Base-by-base conservation (phyloP, 2,113 vertebrate species). In the Naja naja region DNA sequence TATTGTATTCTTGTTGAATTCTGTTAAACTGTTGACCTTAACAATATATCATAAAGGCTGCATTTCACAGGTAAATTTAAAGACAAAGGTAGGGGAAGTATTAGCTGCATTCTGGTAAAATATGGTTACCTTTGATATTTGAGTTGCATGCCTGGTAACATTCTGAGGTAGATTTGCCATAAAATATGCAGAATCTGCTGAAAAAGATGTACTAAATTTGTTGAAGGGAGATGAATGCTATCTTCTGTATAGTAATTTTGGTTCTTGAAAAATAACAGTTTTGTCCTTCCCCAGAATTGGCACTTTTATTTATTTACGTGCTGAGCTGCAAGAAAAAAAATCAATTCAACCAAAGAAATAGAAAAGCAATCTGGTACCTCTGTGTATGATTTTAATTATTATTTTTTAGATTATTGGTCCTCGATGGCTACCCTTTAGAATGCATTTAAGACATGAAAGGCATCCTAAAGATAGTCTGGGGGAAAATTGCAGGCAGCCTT, bases 381-480 rank as follows among this genome's bases (percentile, higher is more conserved):
- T 14, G 23, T 88, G 94, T 56, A 45, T 94, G 92, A 60, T 91
- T 56, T 25, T 90, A 14, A 56, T 93, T 87, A 93, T 74, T n/a
- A n/a, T 53, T 20, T 94, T 69, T 0, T 0, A 8, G 69, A 92
- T 92, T 94, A 96, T 43, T 7, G 43, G 69, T 54, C 8, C 22
- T 87, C 23, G 4, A 52, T 18, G 30, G 39, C 56, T 88, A 11
- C 53, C 74, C 56, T 18, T 56, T 22, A 22, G 10, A 30, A 47
- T 30, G 45, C 9, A n/a, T 45, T 86, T 85, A 87, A 60, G 91
- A 25, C 34, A 53, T 27, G 34, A 87, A 56, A 91, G 53, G n/a
- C 34, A 47, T 14, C 27, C 47, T 39, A 16, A 25, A 25, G 30
- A 49, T 91, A 89, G 55, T 81, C 87, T 55, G 9, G 12, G 34